Percentiles rank a stretch among this genome's conserved stretches.
These are phyloP conservation scores for Proctacanthus coquilletti DNA, from an alignment of 1,140 invertebrate species.

Conservation along the genomic window DNA sequence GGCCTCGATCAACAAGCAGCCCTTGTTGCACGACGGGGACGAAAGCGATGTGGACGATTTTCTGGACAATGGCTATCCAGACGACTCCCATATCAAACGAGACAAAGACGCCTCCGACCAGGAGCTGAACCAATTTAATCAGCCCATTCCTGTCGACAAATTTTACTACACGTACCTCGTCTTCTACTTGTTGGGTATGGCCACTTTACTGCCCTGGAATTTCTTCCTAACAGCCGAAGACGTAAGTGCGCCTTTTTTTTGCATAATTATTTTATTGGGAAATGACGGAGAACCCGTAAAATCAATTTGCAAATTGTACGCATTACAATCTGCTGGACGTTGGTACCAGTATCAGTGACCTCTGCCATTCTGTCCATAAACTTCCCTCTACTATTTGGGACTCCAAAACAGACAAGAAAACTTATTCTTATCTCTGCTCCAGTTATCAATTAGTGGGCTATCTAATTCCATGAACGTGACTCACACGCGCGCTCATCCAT, in stretches of 20 bases:
- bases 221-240: slow-evolving; percentile 91
- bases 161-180: slow-evolving; percentile 57
- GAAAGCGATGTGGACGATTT: slow-evolving; percentile 30
- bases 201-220: slow-evolving; percentile 84
- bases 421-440: too few species aligned
- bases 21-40: slow-evolving; percentile 28
- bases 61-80: slow-evolving; percentile 13
- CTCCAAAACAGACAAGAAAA: too few species aligned
- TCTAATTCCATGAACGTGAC: too few species aligned
- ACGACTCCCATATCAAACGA: neutral
- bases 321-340: too few species aligned
- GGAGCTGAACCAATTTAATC: slow-evolving; percentile 25
- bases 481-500: too few species aligned
- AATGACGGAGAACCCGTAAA: too few species aligned
- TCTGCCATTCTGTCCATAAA: too few species aligned
- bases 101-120: slow-evolving; percentile 19
- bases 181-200: slow-evolving; percentile 82
- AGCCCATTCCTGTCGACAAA: slow-evolving; percentile 43
- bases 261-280: too few species aligned
- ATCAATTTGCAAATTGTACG: too few species aligned
- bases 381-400: too few species aligned
- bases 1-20: slow-evolving; percentile 33
- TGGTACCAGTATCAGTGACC: too few species aligned
- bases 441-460: too few species aligned
- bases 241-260: slow-evolving; percentile 63